Evolutionary conservation across 2,888 invertebrate species (phyloP), one percentile per base, ranked within the genome.

Genomic region (Abscondita cerata): DNA sequence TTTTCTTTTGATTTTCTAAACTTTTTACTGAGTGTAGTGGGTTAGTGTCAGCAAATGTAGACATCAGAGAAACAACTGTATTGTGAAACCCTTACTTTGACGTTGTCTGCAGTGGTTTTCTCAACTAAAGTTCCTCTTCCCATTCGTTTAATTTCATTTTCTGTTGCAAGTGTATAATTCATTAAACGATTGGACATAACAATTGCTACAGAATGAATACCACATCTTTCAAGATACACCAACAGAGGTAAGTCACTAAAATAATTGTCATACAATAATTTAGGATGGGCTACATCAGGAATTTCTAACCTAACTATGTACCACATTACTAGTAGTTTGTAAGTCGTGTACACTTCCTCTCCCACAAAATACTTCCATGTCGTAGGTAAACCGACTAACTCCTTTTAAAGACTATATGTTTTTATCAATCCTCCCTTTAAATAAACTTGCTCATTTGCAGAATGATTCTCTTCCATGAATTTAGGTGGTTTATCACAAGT

Each of bases 1-100:
- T 69, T 71, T 71, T n/a, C 68, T 68, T 74, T 66, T 25, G 65
- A 69, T 76, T 75, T 70, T 31, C 72, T 66, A 56, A 77, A 69
- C 75, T 71, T 58, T 66, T 66, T 50, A 75, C 72, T 68, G 69
- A 68, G 57, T 66, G 68, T 56, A 70, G 65, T 69, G 75, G 75
- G 65, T 72, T 66, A 70, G 73, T 70, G 8, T 65, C 75, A 20
- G 68, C 69, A 68, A 62, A 74, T 6, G 72, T 68, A 52, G 75
- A 75, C 0, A 73, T 59, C 19, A 75, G 56, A 4, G 70, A 70
- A 1, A 76, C 76, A 33, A 57, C 38, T 62, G 75, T 74, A 62
- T 76, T 76, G 56, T 76, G 74, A 48, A 51, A 52, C 13, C 5
- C 33, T 31, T 19, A 54, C 12, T 1, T 33, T 12, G 13, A 31